Base-by-base conservation (phyloP, 1,140 invertebrate genomes). In the Neodiprion fabricii region DNA sequence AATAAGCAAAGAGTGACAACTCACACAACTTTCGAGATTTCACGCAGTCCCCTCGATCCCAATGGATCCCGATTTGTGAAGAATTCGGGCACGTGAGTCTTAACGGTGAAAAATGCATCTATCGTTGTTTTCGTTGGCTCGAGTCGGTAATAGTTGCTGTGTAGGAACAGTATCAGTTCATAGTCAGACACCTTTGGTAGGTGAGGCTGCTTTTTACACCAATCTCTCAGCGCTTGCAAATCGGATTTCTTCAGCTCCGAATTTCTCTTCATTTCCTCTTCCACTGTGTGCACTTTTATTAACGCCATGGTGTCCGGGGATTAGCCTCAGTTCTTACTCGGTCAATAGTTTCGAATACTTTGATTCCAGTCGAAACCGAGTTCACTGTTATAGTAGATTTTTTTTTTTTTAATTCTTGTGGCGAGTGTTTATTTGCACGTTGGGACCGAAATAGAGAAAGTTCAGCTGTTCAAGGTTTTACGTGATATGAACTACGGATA, bases 161-260 rank as follows among this genome's bases (percentile, higher is more conserved):
- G 89, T 65, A 91, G 87, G 75, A 92, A 92, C 28, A 92, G 82
- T 61, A 91, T 86, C 0, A 91, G 79, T 73, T 92, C 90, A 14
- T 91, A 89, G 71, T 92, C 88, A 28, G 83, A 77, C 14, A 90
- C 79, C 69, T 85, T 79, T 0, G 92, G 92, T 50, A 93, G 81
- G 79, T 93, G 91, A 2, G 91, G 89, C 76, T 93, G 92, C 49
- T 89, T 90, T 14, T 86, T 84, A 9, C 89, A 80, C 92, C 92
- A 93, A 9, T 91, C 89, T 40, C 85, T 80, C 21, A 93, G 79
- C 61, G 88, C 89, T 61, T 83, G 77, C 0, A 93, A 83, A 77
- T 92, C 91, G 2, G 88, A 83, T 3, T 86, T 83, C 47, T 87
- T 86, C 68, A 93, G 85, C 21, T 90, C 86, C 11, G 89, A 87